Conservation (phyloP, 2,113 vertebrate species). For the Thryonomys swinderianus region DNA sequence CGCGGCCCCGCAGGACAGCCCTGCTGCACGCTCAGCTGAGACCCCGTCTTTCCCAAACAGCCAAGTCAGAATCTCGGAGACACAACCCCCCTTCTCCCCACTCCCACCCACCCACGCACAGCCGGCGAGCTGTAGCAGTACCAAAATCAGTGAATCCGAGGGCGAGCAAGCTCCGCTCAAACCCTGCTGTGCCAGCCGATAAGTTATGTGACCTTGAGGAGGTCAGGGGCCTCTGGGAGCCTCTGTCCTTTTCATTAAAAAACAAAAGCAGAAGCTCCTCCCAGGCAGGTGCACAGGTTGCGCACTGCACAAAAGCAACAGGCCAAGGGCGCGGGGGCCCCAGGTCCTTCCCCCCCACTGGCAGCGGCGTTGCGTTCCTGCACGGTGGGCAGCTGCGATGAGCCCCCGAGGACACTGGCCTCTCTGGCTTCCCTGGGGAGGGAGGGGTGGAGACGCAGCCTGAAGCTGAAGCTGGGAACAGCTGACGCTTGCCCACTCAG, state of each 20-base stretch:
- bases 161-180: background rate
- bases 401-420: slow-evolving; percentile 46
- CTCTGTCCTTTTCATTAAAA: background rate
- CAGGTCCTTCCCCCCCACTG: background rate
- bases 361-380: background rate
- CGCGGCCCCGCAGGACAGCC: background rate
- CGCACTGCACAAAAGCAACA: background rate
- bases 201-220: slow-evolving; percentile 27
- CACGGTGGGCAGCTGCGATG: background rate
- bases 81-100: background rate
- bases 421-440: slow-evolving; percentile 59
- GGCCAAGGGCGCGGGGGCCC: background rate
- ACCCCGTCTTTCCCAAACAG: background rate
- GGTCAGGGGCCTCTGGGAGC: background rate
- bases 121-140: background rate
- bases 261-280: background rate
- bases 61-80: background rate
- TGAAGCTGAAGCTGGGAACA: background rate
- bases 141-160: background rate
- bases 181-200: background rate
- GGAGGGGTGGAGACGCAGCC: background rate
- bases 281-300: background rate
- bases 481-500: slow-evolving; percentile 9
- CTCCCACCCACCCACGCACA: background rate
- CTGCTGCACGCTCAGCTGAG: background rate